Conservation (phyloP, 2,888 invertebrate genomes). For the Nephrotoma guestfalica region DNA sequence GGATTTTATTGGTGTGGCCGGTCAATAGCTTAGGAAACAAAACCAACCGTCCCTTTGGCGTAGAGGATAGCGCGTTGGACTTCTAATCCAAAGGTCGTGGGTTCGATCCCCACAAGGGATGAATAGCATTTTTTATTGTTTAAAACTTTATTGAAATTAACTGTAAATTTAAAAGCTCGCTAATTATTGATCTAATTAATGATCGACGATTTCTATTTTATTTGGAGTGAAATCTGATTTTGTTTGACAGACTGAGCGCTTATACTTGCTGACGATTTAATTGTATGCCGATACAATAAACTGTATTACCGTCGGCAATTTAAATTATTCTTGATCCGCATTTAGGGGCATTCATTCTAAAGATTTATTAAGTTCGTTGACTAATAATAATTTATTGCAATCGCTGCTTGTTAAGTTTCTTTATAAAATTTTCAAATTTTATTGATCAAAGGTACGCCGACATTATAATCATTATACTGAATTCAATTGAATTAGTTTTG, state of each 20-base stretch:
- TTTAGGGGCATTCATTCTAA: not conserved
- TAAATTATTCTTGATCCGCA: not conserved
- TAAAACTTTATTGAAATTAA: no score
- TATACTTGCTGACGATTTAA: not conserved
- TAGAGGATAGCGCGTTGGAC: slow-evolving; percentile 83
- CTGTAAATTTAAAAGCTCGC: no score
- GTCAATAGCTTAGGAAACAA: no score
- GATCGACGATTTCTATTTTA: no score
- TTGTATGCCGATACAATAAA: not conserved
- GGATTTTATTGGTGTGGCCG: no score
- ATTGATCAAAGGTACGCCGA: not conserved
- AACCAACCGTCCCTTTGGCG: slow-evolving; percentile 55
- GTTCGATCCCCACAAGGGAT: slow-evolving; percentile 78
- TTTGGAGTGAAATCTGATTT: no score
- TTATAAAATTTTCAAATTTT: no score
- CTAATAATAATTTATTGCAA: not conserved
- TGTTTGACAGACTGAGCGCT: no score
- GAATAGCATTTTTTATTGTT: slow-evolving; percentile 16
- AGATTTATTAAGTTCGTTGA: not conserved
- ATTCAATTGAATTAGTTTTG: not conserved
- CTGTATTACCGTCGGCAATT: not conserved
- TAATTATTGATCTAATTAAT: no score
- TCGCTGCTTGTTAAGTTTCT: not conserved
- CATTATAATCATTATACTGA: not conserved
- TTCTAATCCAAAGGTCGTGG: slow-evolving; percentile 83